phyloP scores from a whole-genome alignment of 1,140 invertebrate genomes.

The Agraylea sexmaculata region DNA sequence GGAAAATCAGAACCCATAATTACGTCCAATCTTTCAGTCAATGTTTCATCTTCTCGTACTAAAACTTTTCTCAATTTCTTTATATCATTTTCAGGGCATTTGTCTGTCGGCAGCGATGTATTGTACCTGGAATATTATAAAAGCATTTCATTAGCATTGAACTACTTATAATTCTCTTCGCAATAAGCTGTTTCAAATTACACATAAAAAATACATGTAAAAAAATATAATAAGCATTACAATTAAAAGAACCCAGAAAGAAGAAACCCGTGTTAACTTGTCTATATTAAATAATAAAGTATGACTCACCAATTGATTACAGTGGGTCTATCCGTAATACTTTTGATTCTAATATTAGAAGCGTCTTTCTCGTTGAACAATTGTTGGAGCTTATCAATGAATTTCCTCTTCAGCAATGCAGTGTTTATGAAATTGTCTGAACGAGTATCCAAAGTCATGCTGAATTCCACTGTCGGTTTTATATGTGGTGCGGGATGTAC shows the following conservation, averaged over 20 bases:
- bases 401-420: slow-evolving; percentile 55
- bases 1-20: slow-evolving; percentile 69
- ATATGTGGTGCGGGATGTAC: slow-evolving; percentile 46
- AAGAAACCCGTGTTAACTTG: too few species aligned
- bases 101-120: slow-evolving; percentile 39
- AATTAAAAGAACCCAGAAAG: too few species aligned
- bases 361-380: slow-evolving; percentile 66
- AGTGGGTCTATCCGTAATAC: slow-evolving; percentile 46
- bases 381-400: slow-evolving; percentile 64
- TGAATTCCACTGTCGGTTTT: slow-evolving; percentile 50
- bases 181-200: too few species aligned
- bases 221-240: too few species aligned
- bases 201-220: slow-evolving; percentile 2
- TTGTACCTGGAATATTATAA: slow-evolving; percentile 32
- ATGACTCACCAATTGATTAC: slow-evolving; percentile 55
- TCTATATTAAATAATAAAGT: too few species aligned
- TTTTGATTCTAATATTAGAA: slow-evolving; percentile 55
- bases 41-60: slow-evolving; percentile 49
- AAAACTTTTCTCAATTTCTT: slow-evolving; percentile 54
- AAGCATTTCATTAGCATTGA: not conserved
- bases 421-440: slow-evolving; percentile 60
- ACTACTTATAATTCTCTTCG: too few species aligned
- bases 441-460: slow-evolving; percentile 62
- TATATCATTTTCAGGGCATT: slow-evolving; percentile 68
- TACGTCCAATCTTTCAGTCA: slow-evolving; percentile 53